Conservation (phyloP, 2,113 vertebrate species). For the Probosciger aterrimus region DNA sequence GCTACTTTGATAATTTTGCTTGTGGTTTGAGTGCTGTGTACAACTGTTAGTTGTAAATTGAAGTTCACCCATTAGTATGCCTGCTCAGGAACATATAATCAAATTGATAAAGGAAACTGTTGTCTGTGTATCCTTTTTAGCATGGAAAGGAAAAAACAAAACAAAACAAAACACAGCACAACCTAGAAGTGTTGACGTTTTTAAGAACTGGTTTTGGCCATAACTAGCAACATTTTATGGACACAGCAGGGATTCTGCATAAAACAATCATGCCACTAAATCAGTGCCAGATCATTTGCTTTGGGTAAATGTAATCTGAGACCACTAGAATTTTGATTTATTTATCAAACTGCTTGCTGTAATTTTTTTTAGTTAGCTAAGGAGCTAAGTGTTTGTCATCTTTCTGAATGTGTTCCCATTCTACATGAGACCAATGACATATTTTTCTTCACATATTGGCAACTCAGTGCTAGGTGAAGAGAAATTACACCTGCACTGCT, state of each 20-base stretch:
- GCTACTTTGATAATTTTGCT: not conserved
- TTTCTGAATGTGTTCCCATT: not conserved
- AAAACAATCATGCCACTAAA: not conserved
- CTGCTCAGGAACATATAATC: not conserved
- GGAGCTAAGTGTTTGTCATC: not conserved
- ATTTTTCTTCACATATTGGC: not conserved
- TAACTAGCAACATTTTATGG: not conserved
- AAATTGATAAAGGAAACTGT: not conserved
- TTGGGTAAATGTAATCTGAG: not conserved
- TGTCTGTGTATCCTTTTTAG: not conserved
- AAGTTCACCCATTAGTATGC: not conserved
- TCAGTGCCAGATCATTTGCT: not conserved
- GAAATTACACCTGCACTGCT: not conserved
- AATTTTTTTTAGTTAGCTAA: not conserved
- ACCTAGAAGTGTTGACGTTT: not conserved
- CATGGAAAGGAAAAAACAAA: not conserved
- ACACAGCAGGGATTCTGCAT: not conserved
- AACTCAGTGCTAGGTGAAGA: not conserved
- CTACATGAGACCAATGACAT: not conserved
- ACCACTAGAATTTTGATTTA: not conserved
- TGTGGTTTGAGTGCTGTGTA: not conserved
- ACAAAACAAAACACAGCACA: not conserved
- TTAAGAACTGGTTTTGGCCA: not conserved
- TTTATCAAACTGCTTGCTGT: not conserved
- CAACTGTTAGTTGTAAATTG: not conserved